Base-by-base conservation (phyloP, 2,113 vertebrate species). In the Aptenodytes forsteri region DNA sequence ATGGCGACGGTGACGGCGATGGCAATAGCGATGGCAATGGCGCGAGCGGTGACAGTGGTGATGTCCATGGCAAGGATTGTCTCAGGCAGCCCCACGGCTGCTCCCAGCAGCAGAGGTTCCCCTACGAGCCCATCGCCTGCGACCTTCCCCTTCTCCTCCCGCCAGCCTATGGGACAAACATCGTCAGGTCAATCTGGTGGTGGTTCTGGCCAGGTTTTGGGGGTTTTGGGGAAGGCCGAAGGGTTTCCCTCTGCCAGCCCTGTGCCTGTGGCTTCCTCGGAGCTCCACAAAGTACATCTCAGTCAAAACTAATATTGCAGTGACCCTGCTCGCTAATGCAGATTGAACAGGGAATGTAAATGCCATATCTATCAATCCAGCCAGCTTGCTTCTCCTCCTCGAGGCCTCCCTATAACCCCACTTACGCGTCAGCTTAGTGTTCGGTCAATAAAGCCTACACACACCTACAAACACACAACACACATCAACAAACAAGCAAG, bases 401-500 rank as follows among this genome's bases (percentile, higher is more conserved):
- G 1, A 5, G 27, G 36, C 47, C 59, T 71, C 49, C 44, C 36
- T 3, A 1, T n/a, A 52, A 72, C 69, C 81, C 89, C 80, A 26
- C 52, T 88, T 82, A 29, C 1, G 13, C n/a, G 0, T 29, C 56
- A 38, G 29, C 67, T 36, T 44, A 7, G 46, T 4, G 3, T 19
- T 83, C 8, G 11, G 76, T 96, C 95, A 96, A 92, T 72, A 95
- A 67, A 95, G 78, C 82, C 91, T 22, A 19, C 30, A 2, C 62
- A 52, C 66, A 26, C 67, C 72, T 81, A 55, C 90, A 76, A 67
- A 79, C 11, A 69, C 72, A n/a, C 89, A 67, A 13, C 38, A 26
- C 23, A 5, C n/a, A 42, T 46, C 50, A 66, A 80, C 83, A 93
- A 95, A 89, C 80, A 96, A 91, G 90, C 83, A 84, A 77, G 70